Base-by-base conservation (phyloP, 2,797 vertebrate species). In the Phoebastria nigripes region DNA sequence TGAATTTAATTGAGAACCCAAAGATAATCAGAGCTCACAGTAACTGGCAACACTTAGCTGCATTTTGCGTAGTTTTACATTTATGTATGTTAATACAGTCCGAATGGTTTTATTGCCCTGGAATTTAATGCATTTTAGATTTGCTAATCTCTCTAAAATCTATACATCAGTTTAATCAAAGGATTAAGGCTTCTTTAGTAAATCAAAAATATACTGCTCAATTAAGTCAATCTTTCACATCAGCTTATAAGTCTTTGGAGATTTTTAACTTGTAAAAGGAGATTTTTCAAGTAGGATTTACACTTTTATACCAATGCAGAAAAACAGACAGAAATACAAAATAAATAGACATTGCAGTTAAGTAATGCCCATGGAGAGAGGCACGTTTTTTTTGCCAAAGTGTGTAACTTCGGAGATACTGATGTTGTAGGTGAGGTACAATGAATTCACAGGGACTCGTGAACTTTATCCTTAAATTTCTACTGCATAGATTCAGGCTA, bases 191-290 rank as follows among this genome's bases (percentile, higher is more conserved):
- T 92, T 92, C 85, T 96, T 94, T 97, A 84, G 77, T 91, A 95
- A 97, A 96, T 95, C 93, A 96, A 94, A 96, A 96, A 96, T 96
- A 97, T 71, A 93, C 89, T 94, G 95, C 95, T 97, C 96, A 97
- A 96, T 97, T 97, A 97, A 97, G 85, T 94, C 93, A 89, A 97
- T 96, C 82, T 94, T 97, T 97, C 97, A 97, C 63, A 87, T 80
- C 89, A 89, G 94, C 94, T 97, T 97, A 96, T 26, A 86, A 92
- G 82, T 63, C 97, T 97, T 96, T 92, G 82, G 94, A 95, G 90
- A 77, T 94, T 94, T 96, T 92, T 90, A 89, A 89, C 74, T 71
- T 92, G 90, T 92, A 87, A 82, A 94, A 93, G 74, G 69, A 87
- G 82, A 95, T 95, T 94, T 95, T 96, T 97, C 82, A 82, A 82